Percentiles rank a stretch among this genome's conserved stretches.
phyloP scores from a whole-genome alignment of 2,797 vertebrate genomes.

The Selene dorsalis region DNA sequence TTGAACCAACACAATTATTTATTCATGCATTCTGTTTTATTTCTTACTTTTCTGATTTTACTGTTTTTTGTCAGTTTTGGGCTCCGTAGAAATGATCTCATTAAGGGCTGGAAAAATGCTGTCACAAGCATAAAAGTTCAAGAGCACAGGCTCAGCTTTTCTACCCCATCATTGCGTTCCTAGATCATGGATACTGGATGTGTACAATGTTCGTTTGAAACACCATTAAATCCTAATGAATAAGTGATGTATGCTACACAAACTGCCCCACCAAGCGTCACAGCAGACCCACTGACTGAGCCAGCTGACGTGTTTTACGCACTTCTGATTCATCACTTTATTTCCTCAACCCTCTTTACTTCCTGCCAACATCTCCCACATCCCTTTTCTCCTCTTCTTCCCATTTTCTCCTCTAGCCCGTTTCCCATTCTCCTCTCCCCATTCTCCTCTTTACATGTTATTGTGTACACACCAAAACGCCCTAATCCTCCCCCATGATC shows the following conservation, averaged over 20 bases:
- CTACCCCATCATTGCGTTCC: not conserved
- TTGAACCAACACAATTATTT: not conserved
- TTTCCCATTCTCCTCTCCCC: not conserved
- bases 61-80: not conserved
- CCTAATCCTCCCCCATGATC: constrained; percentile 28
- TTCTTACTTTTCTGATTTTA: not conserved
- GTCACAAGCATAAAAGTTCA: constrained; percentile 11
- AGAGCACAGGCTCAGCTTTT: not conserved
- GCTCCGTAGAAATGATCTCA: not conserved
- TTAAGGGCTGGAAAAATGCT: constrained; percentile 5
- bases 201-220: constrained; percentile 14
- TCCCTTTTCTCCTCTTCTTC: not conserved
- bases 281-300: not conserved
- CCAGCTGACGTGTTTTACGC: constrained; percentile 32
- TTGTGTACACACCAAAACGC: constrained; percentile 51
- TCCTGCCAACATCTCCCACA: constrained; percentile 4
- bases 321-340: constrained; percentile 26
- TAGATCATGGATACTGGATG: not conserved
- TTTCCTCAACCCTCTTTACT: constrained; percentile 33
- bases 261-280: constrained; percentile 9
- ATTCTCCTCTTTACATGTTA: constrained; percentile 29
- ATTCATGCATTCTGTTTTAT: constrained; percentile 8
- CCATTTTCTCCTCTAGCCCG: constrained; percentile 2
- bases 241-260: constrained; percentile 29
- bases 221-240: constrained; percentile 45